Base-by-base conservation (phyloP, 1,140 invertebrate genomes). In the Hyphantria cunea region DNA sequence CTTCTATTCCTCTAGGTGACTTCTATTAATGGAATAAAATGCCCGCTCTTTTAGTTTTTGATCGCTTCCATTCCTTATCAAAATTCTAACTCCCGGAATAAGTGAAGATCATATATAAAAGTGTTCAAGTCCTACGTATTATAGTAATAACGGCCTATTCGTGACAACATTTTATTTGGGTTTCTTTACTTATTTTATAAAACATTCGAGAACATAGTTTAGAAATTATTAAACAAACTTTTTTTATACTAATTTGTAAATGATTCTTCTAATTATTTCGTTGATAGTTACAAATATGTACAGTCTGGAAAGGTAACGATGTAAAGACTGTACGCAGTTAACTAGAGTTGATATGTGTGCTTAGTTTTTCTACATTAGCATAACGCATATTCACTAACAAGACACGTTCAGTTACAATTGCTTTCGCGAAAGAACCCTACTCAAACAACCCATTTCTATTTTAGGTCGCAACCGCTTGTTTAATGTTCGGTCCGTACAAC, bases 371-470 rank as follows among this genome's bases (percentile, higher is more conserved):
- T 25, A 11, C 9, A 87, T 87, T 86, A 83, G 78, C 84, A 83
- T 86, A 80, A 75, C 72, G 81, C 83, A 89, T n/a, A n/a, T 89
- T 89, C 83, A 70, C 78, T 90, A 89, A 87, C 86, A 90, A 85
- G 83, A 90, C 87, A 90, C 85, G 85, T 89, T 81, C 86, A 76
- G 82, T 68, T 82, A 85, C 80, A 88, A 90, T 90, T 86, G 85
- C 85, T 79, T 79, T 90, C 87, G 79, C 85, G 83, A 90, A 90
- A 90, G 84, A 90, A 88, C 87, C 85, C 83, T 84, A 80, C 80
- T 87, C 85, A 88, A 90, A 87, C 81, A 88, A 87, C 79, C 87
- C 85, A 90, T 90, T 88, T 81, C 87, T 88, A 88, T 87, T 90
- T 86, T 78, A 85, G 76, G 78, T 80, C 75, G 74, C 79, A 78